These are phyloP conservation scores for Pedionomus torquatus DNA, from an alignment of 2,113 vertebrate species.

Conservation along the genomic window DNA sequence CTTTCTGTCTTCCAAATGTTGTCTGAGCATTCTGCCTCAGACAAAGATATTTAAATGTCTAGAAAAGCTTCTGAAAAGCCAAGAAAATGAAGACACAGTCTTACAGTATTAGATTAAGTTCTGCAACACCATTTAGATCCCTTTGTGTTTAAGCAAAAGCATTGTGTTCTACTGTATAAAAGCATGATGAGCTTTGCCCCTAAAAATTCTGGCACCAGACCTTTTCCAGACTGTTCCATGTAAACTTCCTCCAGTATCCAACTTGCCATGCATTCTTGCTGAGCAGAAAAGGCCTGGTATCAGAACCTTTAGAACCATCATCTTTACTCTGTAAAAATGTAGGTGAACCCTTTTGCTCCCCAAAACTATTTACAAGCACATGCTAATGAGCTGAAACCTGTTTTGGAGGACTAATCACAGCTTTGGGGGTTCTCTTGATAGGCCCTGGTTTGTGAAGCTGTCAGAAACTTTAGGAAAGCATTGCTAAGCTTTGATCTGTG, in stretches of 20 bases:
- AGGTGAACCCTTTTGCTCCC: background rate
- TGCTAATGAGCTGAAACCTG: background rate
- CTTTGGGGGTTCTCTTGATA: background rate
- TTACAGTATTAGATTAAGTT: background rate
- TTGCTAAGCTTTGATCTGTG: background rate
- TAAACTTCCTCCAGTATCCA: background rate
- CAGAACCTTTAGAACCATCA: background rate
- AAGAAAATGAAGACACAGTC: background rate
- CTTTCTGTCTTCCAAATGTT: constrained; percentile 17
- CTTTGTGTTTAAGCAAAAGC: background rate
- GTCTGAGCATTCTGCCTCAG: background rate
- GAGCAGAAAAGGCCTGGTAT: background rate
- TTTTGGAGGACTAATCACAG: background rate
- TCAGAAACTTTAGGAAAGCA: background rate
- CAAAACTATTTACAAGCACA: background rate
- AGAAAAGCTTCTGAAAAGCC: background rate
- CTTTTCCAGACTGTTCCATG: background rate
- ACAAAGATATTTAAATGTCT: background rate
- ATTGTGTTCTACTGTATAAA: background rate
- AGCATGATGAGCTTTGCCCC: background rate
- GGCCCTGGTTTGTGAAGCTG: background rate
- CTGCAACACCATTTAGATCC: background rate
- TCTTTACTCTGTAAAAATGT: background rate
- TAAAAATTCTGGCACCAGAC: background rate
- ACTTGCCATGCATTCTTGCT: background rate